phyloP scores from a whole-genome alignment of 2,888 invertebrate species.

The Alloplasta piceator region DNA sequence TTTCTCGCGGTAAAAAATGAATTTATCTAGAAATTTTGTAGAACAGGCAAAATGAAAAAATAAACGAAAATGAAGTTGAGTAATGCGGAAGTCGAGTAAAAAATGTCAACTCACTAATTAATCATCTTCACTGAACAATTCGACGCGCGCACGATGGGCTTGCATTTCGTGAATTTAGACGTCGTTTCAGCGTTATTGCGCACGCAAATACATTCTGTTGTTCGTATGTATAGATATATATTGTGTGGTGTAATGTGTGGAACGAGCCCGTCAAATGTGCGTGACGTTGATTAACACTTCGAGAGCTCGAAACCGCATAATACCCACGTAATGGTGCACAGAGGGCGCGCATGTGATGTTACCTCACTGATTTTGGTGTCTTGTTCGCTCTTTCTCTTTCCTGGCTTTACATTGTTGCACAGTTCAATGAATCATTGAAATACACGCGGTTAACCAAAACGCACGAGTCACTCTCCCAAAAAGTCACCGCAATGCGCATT shows the following conservation, averaged over 20 bases:
- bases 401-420: conserved; percentile 24
- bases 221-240: neutral
- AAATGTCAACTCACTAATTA: conserved; percentile 3
- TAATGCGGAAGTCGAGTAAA: neutral
- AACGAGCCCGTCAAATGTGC: conserved; percentile 58
- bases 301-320: conserved; percentile 76
- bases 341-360: conserved; percentile 55
- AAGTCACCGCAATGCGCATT: no score
- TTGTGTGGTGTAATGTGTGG: neutral
- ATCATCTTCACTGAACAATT: neutral
- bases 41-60: no score
- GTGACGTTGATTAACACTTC: conserved; percentile 76
- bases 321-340: conserved; percentile 70
- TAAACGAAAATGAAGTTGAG: neutral
- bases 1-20: no score
- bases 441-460: conserved; percentile 17
- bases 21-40: no score
- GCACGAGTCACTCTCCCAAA: neutral
- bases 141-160: conserved; percentile 53
- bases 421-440: conserved; percentile 35
- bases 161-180: conserved; percentile 73
- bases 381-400: conserved; percentile 18
- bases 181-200: conserved; percentile 67
- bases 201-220: neutral
- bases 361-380: conserved; percentile 44